Base-by-base conservation (phyloP, 2,797 vertebrate genomes). In the Halcyon chelicuti region DNA sequence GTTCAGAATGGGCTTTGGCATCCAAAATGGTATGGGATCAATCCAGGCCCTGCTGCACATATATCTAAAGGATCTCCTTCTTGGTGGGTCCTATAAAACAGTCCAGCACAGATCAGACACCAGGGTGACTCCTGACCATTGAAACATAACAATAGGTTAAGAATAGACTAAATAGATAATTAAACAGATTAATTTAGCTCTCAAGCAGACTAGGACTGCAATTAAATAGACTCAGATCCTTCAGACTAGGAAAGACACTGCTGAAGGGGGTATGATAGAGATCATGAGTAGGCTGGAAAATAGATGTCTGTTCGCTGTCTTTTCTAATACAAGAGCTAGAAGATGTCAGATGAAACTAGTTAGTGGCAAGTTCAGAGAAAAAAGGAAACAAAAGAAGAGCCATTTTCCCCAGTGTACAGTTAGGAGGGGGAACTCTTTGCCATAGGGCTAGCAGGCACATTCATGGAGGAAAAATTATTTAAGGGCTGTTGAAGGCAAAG, bases 161-260 rank as follows among this genome's bases (percentile, higher is more conserved):
- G 93, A 92, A 90, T 82, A 96, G 93, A 94, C 96, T 96, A 96
- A 97, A 96, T 86, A 96, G 74, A 95, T 88, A 93, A 95, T 95
- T 95, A 90, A 95, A 54, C 44, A 88, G 73, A 96, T 85, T 96
- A 90, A 90, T 95, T 94, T 73, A 52, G 54, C 58, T 94, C 67
- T 93, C 88, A 86, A 55, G n/a, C 39, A 70, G 67, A 55, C 51
- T 81, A 90, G 60, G 28, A 92, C 73, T 29, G 44, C 42, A 94
- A 94, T 79, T 95, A 90, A 90, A 93, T 52, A 66, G 51, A 23
- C 83, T 88, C 37, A 40, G n/a, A 84, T 78, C 86, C 80, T 86
- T 55, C 79, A 73, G 88, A 39, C 76, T 81, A 51, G 18, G 55
- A 95, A 86, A 95, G 75, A 65, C 78, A 85, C 40, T 0, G 20